A percentile compares a stretch with the other conserved stretches of the same genome.
phyloP scores from a whole-genome alignment of 2,888 invertebrate species.

The Erynnis tages region DNA sequence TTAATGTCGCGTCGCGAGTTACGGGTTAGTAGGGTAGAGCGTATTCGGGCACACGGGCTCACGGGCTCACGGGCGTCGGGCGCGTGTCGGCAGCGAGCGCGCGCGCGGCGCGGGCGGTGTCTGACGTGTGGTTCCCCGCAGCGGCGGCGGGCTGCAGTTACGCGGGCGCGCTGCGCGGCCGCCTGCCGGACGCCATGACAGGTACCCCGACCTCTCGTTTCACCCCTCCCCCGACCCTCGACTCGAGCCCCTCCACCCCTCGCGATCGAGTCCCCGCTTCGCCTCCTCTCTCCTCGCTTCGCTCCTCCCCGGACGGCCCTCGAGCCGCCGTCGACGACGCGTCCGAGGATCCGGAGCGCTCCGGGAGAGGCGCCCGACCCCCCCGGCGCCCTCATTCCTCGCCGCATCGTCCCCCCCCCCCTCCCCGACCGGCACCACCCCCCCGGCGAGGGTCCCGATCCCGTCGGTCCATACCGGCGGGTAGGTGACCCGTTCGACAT shows the following conservation, averaged over 20 bases:
- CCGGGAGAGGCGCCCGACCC: too few species aligned
- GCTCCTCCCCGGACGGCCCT: conserved; percentile 20
- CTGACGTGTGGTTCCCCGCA: conserved; percentile 44
- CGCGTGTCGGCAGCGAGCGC: conserved; percentile 8
- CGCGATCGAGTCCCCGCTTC: too few species aligned
- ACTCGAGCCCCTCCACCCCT: conserved; percentile 18
- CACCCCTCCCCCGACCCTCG: conserved; percentile 25
- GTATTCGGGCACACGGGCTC: too few species aligned
- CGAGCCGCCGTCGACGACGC: too few species aligned
- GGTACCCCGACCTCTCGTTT: conserved; percentile 82
- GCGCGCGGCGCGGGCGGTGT: conserved; percentile 34
- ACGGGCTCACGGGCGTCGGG: conserved; percentile 1
- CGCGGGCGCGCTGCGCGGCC: conserved; percentile 94
- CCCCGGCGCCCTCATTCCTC: conserved; percentile 14
- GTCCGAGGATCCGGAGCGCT: too few species aligned
- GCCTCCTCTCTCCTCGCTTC: too few species aligned
- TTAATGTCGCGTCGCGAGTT: too few species aligned
- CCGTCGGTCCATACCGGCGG: conserved; percentile 32
- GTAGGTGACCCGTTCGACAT: conserved; percentile 16
- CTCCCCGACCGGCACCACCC: conserved; percentile 16
- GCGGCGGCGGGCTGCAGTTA: conserved; percentile 83
- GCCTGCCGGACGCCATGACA: conserved; percentile 89
- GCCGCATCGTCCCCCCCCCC: conserved; percentile 21
- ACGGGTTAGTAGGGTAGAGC: too few species aligned
- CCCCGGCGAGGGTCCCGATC: conserved; percentile 29